These are phyloP conservation scores for Cyrtonyx montezumae DNA, from an alignment of 2,113 vertebrate genomes.

Conservation along the genomic window DNA sequence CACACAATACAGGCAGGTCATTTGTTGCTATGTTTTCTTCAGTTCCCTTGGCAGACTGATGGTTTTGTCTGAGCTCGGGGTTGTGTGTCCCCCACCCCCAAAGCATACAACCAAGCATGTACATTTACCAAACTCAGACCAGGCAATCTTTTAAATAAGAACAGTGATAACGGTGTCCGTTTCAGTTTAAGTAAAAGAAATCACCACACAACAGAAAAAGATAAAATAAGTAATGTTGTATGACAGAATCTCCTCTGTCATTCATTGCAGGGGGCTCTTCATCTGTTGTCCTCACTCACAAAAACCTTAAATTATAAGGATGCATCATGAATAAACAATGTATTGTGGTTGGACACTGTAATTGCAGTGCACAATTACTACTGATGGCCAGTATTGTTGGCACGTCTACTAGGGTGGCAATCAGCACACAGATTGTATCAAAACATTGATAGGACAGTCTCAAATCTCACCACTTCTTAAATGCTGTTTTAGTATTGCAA, in stretches of 20 bases:
- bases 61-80: background rate
- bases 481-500: background rate
- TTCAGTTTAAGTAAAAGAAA: background rate
- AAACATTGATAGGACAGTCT: background rate
- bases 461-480: background rate
- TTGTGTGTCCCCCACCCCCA: background rate
- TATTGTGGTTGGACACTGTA: background rate
- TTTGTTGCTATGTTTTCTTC: slow-evolving; percentile 11
- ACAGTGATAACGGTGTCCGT: background rate
- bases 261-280: background rate
- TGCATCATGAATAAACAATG: background rate
- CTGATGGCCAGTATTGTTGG: background rate
- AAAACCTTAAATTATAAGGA: background rate
- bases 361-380: background rate
- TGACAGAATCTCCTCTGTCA: background rate
- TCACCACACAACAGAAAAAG: background rate
- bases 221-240: background rate
- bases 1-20: background rate
- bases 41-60: background rate
- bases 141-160: background rate
- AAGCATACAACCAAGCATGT: background rate
- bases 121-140: background rate
- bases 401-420: background rate
- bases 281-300: background rate
- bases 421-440: background rate